phyloP scores from a whole-genome alignment of 2,113 vertebrate genomes.

The Psammodynastes pulverulentus region DNA sequence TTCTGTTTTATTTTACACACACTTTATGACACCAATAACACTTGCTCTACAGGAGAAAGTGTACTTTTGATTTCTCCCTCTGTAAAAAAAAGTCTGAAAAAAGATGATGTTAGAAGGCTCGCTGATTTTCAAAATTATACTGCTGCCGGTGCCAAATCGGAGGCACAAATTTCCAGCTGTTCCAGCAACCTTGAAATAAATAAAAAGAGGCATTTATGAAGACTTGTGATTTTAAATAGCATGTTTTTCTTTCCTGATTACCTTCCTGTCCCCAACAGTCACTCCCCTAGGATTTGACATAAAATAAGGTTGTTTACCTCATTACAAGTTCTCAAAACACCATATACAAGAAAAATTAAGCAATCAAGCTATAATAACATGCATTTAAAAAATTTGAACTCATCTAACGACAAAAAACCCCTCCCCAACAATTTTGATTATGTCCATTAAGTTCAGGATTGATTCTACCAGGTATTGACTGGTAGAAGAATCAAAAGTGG shows the following conservation, averaged over 20 bases:
- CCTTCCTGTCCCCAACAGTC: background rate
- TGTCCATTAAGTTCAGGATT: slow-evolving; percentile 34
- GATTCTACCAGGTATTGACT: slow-evolving; percentile 38
- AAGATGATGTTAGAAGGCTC: background rate
- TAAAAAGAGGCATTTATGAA: slow-evolving; percentile 57
- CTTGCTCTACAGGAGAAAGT: background rate
- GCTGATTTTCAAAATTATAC: slow-evolving; percentile 12
- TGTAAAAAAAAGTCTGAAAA: background rate
- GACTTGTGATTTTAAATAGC: slow-evolving; percentile 21
- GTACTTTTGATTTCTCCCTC: background rate
- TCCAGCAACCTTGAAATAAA: slow-evolving; percentile 40
- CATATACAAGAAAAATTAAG: slow-evolving; percentile 47
- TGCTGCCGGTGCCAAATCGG: slow-evolving; percentile 19
- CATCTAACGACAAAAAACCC: slow-evolving; percentile 48
- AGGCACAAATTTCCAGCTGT: slow-evolving; percentile 25
- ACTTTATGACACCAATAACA: slow-evolving; percentile 5
- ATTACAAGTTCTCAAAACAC: slow-evolving; percentile 13
- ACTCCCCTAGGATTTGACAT: background rate
- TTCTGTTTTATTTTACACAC: slow-evolving; percentile 26
- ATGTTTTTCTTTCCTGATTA: slow-evolving; percentile 36
- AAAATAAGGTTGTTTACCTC: slow-evolving; percentile 37
- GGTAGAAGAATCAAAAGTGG: background rate
- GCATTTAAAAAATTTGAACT: slow-evolving; percentile 36
- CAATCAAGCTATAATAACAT: slow-evolving; percentile 45
- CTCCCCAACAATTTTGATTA: slow-evolving; percentile 40